Conservation (phyloP, 1,140 invertebrate genomes). For the Cyrtorhinus lividipennis region DNA sequence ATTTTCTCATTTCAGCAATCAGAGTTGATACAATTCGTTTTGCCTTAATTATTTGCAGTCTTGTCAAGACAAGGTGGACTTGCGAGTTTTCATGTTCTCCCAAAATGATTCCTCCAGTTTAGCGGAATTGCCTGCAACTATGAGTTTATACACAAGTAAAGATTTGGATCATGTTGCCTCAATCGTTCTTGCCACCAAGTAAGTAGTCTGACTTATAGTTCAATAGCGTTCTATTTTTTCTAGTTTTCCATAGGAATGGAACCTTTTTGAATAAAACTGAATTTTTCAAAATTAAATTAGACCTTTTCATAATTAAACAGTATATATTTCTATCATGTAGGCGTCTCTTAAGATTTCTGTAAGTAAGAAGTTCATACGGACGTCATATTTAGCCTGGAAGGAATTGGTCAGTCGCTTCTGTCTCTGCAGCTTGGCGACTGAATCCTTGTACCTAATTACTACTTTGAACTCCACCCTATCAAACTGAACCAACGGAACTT, state of each 20-base stretch:
- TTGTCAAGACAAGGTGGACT: constrained; percentile 39
- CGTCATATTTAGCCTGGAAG: background rate
- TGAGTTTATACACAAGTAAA: constrained; percentile 34
- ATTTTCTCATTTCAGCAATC: background rate
- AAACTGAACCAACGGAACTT: no score
- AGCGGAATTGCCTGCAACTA: constrained; percentile 37
- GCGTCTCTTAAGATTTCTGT: no score
- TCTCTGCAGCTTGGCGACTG: no score
- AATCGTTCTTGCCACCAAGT: constrained; percentile 43
- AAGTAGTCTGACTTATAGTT: constrained; percentile 17
- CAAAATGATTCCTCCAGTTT: constrained; percentile 39
- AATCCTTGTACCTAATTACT: no score
- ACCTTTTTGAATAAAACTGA: background rate
- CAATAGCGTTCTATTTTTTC: background rate
- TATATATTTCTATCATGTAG: no score
- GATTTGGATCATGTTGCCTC: constrained; percentile 34
- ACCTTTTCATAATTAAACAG: background rate
- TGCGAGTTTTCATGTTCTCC: constrained; percentile 39
- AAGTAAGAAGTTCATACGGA: background rate
- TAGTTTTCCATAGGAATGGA: background rate
- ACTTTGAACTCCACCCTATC: no score
- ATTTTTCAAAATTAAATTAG: background rate
- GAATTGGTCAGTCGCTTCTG: no score
- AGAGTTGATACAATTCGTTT: background rate
- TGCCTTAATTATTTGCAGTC: constrained; percentile 28